These are phyloP conservation scores for Panulirus ornatus DNA, from an alignment of 1,140 invertebrate genomes.

Conservation along the genomic window DNA sequence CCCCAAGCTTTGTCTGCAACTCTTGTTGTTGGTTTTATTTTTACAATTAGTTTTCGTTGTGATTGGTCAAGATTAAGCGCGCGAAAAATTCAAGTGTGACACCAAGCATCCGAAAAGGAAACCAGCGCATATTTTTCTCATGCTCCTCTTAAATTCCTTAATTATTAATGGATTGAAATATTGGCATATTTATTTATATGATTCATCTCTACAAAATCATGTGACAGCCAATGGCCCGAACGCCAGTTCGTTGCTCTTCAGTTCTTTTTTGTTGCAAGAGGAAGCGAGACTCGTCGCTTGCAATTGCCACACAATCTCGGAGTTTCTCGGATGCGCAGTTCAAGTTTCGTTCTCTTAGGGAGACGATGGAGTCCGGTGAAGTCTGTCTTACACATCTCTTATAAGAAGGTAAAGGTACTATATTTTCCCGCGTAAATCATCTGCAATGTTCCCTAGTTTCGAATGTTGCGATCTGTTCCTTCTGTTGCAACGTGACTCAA, in stretches of 20 bases:
- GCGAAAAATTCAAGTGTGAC: constrained; percentile 50
- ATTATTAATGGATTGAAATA: not conserved
- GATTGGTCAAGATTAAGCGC: constrained; percentile 45
- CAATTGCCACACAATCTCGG: constrained; percentile 42
- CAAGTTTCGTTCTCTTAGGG: not conserved
- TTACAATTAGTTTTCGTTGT: constrained; percentile 8
- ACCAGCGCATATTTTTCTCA: not conserved
- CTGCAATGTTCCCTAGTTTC: constrained; percentile 45
- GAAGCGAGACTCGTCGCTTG: constrained; percentile 57
- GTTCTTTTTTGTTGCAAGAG: constrained; percentile 69
- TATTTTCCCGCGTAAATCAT: not conserved
- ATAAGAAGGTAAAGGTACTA: constrained; percentile 37
- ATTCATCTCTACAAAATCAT: not conserved
- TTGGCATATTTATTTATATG: not conserved
- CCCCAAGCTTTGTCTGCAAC: not conserved
- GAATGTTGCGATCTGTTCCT: constrained; percentile 35
- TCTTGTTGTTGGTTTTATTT: not conserved
- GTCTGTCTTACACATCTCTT: not conserved
- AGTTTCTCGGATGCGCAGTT: constrained; percentile 24
- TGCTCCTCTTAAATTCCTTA: not conserved
- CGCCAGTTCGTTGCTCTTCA: constrained; percentile 62
- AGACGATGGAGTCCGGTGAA: constrained; percentile 19
- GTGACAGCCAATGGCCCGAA: not conserved
- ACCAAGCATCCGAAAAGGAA: constrained; percentile 1
- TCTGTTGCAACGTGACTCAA: constrained; percentile 47